A percentile compares a stretch with the other conserved stretches of the same genome.
Conservation (phyloP, 2,888 invertebrate species). For the Charanyca ferruginea region DNA sequence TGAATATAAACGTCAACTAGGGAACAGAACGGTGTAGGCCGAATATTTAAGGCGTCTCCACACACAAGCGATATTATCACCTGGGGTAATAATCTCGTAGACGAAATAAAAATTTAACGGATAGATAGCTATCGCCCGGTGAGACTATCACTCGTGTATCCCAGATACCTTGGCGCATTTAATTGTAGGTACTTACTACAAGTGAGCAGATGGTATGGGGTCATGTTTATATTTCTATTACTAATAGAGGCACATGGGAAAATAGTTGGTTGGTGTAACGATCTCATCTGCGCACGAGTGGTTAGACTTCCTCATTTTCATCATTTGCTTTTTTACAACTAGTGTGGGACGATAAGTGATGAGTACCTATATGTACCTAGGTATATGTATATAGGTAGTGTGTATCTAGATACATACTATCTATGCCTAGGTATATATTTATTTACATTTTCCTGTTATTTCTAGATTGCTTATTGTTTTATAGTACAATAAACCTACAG, state of each 20-base stretch:
- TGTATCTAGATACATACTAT: no score
- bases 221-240: background rate
- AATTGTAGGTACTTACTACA: no score
- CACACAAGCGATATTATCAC: no score
- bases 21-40: no score
- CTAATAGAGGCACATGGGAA: constrained; percentile 17
- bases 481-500: background rate
- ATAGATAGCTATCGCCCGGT: no score
- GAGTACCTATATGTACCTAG: background rate
- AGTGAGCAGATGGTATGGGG: no score
- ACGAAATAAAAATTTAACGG: no score
- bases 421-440: background rate
- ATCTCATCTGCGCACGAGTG: constrained; percentile 17
- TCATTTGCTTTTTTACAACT: constrained; percentile 24
- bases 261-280: constrained; percentile 1
- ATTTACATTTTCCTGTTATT: constrained; percentile 28
- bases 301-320: constrained; percentile 46
- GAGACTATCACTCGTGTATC: no score
- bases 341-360: background rate
- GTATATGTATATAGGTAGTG: no score
- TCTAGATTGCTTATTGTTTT: constrained; percentile 15
- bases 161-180: no score
- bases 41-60: no score
- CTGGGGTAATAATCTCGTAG: no score
- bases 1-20: background rate